Conservation (phyloP, 2,113 vertebrate species). For the Ammodytes dubius region DNA sequence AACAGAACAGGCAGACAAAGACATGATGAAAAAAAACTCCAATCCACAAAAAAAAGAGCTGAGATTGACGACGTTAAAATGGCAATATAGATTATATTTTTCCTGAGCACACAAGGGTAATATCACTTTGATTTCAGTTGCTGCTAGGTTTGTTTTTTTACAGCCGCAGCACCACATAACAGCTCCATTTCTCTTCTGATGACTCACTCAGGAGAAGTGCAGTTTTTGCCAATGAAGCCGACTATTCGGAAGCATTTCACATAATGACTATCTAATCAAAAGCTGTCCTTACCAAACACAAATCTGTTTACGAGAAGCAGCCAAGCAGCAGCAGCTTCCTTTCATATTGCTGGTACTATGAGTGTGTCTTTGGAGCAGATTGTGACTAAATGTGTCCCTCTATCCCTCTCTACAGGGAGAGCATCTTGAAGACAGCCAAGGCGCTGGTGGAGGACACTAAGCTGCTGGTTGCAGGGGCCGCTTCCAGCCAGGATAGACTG, state of each 20-base stretch:
- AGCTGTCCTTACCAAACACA: constrained; percentile 29
- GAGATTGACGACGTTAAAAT: not conserved
- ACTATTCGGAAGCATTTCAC: constrained; percentile 15
- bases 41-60: not conserved
- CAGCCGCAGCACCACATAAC: not conserved
- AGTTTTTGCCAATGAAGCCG: constrained; percentile 17
- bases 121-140: constrained; percentile 1
- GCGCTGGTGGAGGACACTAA: constrained; percentile 98
- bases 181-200: constrained; percentile 24
- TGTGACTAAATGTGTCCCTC: constrained; percentile 50
- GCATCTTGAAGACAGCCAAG: constrained; percentile 98
- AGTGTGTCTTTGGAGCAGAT: constrained; percentile 54
- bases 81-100: constrained; percentile 5
- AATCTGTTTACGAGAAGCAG: constrained; percentile 10
- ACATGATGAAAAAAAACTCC: not conserved
- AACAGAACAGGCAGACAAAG: not conserved
- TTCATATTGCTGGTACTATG: constrained; percentile 28
- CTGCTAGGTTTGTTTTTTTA: not conserved
- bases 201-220: constrained; percentile 28
- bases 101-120: not conserved
- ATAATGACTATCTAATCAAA: constrained; percentile 25
- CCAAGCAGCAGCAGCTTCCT: constrained; percentile 32
- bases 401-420: constrained; percentile 87
- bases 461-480: constrained; percentile 94
- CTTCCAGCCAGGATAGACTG: constrained; percentile 95